Base-by-base conservation (phyloP, 2,888 invertebrate species). In the Drosophila affinis region DNA sequence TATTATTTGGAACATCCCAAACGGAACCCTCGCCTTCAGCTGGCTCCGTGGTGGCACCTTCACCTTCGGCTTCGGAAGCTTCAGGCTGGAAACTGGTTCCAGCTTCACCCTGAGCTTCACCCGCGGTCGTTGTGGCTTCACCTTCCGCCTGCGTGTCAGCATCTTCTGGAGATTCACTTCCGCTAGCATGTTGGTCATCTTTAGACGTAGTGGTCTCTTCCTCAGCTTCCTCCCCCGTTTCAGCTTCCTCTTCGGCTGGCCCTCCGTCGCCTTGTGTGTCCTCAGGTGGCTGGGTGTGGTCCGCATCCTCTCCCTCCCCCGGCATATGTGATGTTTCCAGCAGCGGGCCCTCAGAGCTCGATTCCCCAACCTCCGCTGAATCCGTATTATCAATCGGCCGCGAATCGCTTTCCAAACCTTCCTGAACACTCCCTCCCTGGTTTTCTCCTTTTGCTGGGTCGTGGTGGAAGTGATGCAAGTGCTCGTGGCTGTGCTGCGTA, bases 401-500 rank as follows among this genome's bases (percentile, higher is more conserved):
- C n/a, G 82, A 82, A 53, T 82, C 86, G 63, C 76, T 80, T 44
- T 80, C 86, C 61, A 52, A 0, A 64, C 67, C 61, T 34, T 49
- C 58, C 53, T 44, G 34, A 34, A 3, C 18, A 51, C 29, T 68
- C 56, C 45, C 72, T 14, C n/a, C 12, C 9, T 18, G 0, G 9
- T 18, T 9, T 14, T 61, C 67, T 54, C 9, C 55, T 27, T 73
- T 71, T 52, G 39, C 62, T 3, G 76, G 24, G 49, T 84, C 72
- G 46, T 84, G 83, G 67, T 84, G 83, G 81, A 84, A 87, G 57
- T 84, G 83, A 74, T 84, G 83, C 81, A 84, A 61, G 63, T 84
- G 87, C 69, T 84, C 87, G 60, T 84, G 83, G 57, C 87, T 84
- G 49, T 84, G 81, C 52, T 76, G 58, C 2, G 21, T 9, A 5